Evolutionary conservation across 1,140 invertebrate genomes (phyloP).

Genomic region (Phymastichus coffea): DNA sequence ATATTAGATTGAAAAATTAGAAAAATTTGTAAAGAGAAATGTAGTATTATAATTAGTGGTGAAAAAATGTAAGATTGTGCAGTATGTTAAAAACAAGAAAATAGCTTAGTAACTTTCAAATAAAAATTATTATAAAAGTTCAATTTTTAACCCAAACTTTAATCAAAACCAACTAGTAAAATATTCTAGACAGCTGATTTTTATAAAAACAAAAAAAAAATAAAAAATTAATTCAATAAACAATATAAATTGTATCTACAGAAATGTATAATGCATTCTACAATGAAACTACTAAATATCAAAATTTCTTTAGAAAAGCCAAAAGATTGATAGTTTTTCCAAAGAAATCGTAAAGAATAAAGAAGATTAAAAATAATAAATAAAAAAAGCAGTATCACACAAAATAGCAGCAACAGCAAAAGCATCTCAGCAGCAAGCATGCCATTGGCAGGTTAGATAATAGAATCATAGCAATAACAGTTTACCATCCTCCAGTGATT

Average conservation of each 20-base stretch:
- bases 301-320: no score
- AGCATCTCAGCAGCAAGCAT: slow-evolving; percentile 41
- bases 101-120: no score
- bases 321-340: no score
- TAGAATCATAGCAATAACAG: slow-evolving; percentile 51
- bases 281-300: neutral
- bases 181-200: no score
- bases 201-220: neutral
- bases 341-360: no score
- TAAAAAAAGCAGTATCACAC: neutral
- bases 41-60: no score
- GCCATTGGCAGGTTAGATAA: slow-evolving; percentile 41
- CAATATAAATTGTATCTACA: neutral
- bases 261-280: neutral
- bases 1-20: no score
- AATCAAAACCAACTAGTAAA: no score
- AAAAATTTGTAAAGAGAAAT: no score
- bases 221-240: neutral
- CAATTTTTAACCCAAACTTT: no score
- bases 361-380: slow-evolving; percentile 25
- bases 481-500: slow-evolving; percentile 67
- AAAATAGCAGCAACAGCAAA: slow-evolving; percentile 12
- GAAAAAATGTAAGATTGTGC: neutral
- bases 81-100: neutral
- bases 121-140: slow-evolving; percentile 1